Evolutionary conservation across 2,797 vertebrate species (phyloP).

Genomic region (Lagorchestes hirsutus): DNA sequence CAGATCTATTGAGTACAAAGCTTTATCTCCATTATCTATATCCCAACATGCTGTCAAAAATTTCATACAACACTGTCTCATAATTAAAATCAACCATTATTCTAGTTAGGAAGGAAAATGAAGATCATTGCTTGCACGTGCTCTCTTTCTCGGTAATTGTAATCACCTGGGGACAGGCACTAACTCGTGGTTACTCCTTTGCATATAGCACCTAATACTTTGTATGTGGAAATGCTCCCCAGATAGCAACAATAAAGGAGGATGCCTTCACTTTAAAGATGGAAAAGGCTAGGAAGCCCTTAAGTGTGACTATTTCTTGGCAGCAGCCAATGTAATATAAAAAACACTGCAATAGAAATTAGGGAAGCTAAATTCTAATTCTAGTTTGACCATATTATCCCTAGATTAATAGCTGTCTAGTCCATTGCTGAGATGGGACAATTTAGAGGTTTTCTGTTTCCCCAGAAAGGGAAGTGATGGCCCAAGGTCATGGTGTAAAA

Average conservation of each 20-base stretch:
- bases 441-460: neutral
- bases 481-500: neutral
- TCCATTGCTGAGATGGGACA: neutral
- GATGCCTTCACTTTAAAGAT: neutral
- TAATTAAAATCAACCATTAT: slow-evolving; percentile 6
- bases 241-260: neutral
- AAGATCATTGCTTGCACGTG: neutral
- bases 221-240: neutral
- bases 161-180: neutral
- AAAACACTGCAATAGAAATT: neutral
- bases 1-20: slow-evolving; percentile 9
- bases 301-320: neutral
- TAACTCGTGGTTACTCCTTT: neutral
- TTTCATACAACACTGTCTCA: slow-evolving; percentile 8
- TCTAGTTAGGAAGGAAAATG: neutral
- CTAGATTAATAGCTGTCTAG: neutral
- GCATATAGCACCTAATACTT: neutral
- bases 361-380: neutral
- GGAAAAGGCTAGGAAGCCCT: neutral
- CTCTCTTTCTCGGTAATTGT: neutral
- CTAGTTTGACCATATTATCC: neutral
- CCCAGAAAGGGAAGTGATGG: neutral
- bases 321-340: neutral
- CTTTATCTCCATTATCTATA: slow-evolving; percentile 30
- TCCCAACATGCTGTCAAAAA: slow-evolving; percentile 14